These are phyloP conservation scores for Iguana delicatissima DNA, from an alignment of 2,797 vertebrate genomes.

Conservation along the genomic window DNA sequence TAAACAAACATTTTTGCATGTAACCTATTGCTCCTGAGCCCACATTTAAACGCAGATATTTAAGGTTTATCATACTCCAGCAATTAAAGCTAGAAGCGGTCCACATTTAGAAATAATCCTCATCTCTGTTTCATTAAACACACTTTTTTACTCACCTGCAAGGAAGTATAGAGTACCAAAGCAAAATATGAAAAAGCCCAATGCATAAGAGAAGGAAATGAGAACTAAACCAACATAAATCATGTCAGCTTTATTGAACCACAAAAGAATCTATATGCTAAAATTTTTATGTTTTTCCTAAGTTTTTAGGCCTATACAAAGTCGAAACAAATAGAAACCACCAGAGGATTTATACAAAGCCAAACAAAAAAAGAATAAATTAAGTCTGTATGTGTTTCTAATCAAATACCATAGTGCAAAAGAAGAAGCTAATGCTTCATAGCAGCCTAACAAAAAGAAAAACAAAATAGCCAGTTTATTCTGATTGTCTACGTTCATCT, in stretches of 20 bases:
- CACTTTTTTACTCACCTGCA: constrained; percentile 45
- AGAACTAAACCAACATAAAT: constrained; percentile 49
- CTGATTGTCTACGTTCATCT: constrained; percentile 19
- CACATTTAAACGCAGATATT: constrained; percentile 42
- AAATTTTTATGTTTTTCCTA: constrained; percentile 37
- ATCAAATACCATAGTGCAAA: constrained; percentile 30
- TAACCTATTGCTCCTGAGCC: constrained; percentile 20
- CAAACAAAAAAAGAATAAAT: constrained; percentile 32
- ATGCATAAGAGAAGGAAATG: constrained; percentile 28
- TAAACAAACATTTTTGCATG: constrained; percentile 40
- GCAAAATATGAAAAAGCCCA: constrained; percentile 60
- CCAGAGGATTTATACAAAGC: constrained; percentile 11
- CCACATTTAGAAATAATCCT: constrained; percentile 70
- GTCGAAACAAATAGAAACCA: constrained; percentile 30
- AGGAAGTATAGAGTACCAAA: constrained; percentile 66
- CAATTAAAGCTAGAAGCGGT: constrained; percentile 65
- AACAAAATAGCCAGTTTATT: background rate
- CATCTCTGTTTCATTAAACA: constrained; percentile 54
- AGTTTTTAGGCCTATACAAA: constrained; percentile 30
- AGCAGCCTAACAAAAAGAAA: constrained; percentile 32
- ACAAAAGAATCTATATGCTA: constrained; percentile 39
- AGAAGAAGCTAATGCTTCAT: background rate
- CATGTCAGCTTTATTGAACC: constrained; percentile 52
- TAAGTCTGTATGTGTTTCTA: constrained; percentile 32
- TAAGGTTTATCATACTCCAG: constrained; percentile 63